phyloP scores from a whole-genome alignment of 1,140 invertebrate genomes.

The Drosophila prosaltans region DNA sequence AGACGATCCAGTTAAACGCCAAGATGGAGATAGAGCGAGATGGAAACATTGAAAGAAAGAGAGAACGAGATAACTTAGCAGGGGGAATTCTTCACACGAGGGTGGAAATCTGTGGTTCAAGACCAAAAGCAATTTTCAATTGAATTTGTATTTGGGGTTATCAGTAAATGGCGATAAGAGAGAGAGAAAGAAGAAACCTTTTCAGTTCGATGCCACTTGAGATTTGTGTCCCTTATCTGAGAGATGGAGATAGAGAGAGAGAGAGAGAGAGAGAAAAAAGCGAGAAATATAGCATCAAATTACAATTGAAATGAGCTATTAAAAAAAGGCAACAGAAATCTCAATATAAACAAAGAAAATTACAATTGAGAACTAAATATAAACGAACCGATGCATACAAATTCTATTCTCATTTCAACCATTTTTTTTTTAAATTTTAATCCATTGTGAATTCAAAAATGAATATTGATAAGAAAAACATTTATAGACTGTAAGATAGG shows the following conservation, averaged over 20 bases:
- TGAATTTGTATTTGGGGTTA: slow-evolving; percentile 8
- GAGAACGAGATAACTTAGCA: too few species aligned
- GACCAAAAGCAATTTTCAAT: background rate
- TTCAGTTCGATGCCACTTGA: slow-evolving; percentile 1
- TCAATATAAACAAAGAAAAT: slow-evolving; percentile 15
- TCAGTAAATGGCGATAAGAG: background rate
- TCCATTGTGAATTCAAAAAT: too few species aligned
- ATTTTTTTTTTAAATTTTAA: too few species aligned
- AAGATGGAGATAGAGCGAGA: background rate
- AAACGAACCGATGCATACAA: too few species aligned
- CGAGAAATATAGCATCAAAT: slow-evolving; percentile 56
- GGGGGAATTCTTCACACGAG: background rate
- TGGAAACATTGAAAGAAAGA: too few species aligned
- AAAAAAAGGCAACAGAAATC: slow-evolving; percentile 15
- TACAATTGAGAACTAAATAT: background rate
- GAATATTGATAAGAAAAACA: too few species aligned
- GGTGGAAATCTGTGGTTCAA: background rate
- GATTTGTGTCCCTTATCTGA: slow-evolving; percentile 11
- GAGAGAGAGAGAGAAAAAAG: background rate
- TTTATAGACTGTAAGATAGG: too few species aligned
- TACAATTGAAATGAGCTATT: slow-evolving; percentile 58
- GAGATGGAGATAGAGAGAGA: background rate
- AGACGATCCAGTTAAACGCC: background rate
- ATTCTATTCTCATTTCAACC: too few species aligned
- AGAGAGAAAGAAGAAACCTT: background rate